Percentiles rank a stretch among this genome's conserved stretches.
These are phyloP conservation scores for Stegodyphus dumicola DNA, from an alignment of 1,140 invertebrate genomes.

Conservation along the genomic window DNA sequence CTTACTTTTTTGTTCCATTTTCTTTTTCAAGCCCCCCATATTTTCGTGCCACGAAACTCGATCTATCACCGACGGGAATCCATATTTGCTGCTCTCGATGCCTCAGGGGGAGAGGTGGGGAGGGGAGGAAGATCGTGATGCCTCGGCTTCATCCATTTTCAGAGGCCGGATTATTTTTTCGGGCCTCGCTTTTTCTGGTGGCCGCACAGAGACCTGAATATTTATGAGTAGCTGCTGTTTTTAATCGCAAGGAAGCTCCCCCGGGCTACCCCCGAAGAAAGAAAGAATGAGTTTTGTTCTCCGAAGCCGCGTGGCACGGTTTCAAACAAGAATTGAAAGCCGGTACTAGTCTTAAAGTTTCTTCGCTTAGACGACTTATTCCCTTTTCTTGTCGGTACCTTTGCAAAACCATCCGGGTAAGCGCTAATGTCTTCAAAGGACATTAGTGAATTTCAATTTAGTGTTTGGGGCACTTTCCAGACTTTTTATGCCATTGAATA, in stretches of 20 bases:
- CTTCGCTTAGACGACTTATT: too few species aligned
- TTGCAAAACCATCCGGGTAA: too few species aligned
- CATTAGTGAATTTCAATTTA: too few species aligned
- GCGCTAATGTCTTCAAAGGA: too few species aligned
- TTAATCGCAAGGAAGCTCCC: slow-evolving; percentile 7
- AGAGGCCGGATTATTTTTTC: slow-evolving; percentile 4
- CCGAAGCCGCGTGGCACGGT: too few species aligned
- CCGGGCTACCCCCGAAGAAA: too few species aligned
- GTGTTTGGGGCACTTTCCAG: too few species aligned
- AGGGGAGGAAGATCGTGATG: background rate
- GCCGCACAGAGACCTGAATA: slow-evolving; percentile 6
- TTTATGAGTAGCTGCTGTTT: slow-evolving; percentile 27
- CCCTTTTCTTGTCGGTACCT: too few species aligned
- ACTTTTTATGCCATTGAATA: too few species aligned
- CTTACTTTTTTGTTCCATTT: background rate
- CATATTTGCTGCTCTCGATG: background rate
- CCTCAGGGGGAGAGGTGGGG: background rate
- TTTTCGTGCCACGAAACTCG: slow-evolving; percentile 18
- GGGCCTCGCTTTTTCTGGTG: background rate
- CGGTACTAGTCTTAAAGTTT: too few species aligned
- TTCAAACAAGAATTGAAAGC: too few species aligned
- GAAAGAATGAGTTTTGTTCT: too few species aligned
- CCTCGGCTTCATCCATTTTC: slow-evolving; percentile 20
- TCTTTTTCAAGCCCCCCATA: background rate
- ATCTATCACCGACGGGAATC: slow-evolving; percentile 8